These are phyloP conservation scores for Pristionchus entomophagus DNA, from an alignment of 2,888 invertebrate genomes.

Conservation along the genomic window DNA sequence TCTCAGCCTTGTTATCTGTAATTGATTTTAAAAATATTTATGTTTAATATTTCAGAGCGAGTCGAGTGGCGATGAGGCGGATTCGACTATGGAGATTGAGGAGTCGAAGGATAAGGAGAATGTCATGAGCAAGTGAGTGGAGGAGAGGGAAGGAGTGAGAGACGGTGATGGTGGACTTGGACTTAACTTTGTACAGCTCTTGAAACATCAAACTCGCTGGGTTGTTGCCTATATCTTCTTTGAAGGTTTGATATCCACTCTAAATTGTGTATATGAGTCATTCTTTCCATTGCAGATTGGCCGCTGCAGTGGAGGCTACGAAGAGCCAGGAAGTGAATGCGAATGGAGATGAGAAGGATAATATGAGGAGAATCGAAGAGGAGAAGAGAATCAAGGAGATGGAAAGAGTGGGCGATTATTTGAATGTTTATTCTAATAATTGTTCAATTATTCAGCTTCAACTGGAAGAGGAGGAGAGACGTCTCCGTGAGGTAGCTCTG, in stretches of 20 bases:
- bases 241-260: too few relatives aligned
- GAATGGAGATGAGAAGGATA: conserved; percentile 31
- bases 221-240: too few relatives aligned
- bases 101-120: not conserved
- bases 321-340: not conserved
- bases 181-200: too few relatives aligned
- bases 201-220: too few relatives aligned
- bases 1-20: not conserved
- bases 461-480: conserved; percentile 43
- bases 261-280: too few relatives aligned
- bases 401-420: conserved; percentile 35
- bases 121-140: not conserved
- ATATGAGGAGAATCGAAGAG: conserved; percentile 32
- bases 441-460: conserved; percentile 1
- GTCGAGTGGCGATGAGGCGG: conserved; percentile 22
- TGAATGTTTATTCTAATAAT: not conserved
- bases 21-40: not conserved
- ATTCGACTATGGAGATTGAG: not conserved
- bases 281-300: conserved; percentile 13
- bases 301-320: conserved; percentile 36
- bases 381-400: conserved; percentile 45
- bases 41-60: not conserved
- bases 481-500: conserved; percentile 40
- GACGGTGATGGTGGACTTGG: too few relatives aligned
- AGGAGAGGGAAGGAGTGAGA: too few relatives aligned